Evolutionary conservation across 2,797 vertebrate genomes (phyloP), one percentile per base, ranked within the genome.

Genomic region (Vireo griseus): DNA sequence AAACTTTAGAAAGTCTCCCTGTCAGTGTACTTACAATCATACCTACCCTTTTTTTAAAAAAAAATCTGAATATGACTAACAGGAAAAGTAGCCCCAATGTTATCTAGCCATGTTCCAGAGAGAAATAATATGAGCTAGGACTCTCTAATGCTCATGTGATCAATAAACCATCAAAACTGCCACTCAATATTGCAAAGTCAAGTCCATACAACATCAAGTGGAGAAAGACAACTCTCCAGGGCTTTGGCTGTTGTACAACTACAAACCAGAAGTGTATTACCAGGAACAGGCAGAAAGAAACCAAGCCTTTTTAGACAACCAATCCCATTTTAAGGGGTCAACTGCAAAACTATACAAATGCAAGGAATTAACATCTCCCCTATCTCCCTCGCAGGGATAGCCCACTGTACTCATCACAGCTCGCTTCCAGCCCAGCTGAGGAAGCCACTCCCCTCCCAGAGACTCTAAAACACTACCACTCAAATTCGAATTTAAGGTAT

Each of bases 351-450:
- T 75, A 44, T 37, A 68, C 16, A 58, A 68, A 75, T 1, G 1
- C 11, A 31, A 86, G 44, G 9, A 61, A 29, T 19, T 61, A 90
- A 86, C 0, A 6, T 17, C 17, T 48, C 26, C 2, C 3, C 16
- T 19, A 28, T 13, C 45, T 78, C n/a, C 24, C 42, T 47, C 0
- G 0, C 40, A 2, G 3, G 31, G 14, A 44, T 20, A 57, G 79
- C 21, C 19, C 59, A 81, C 17, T 3, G 5, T 31, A 10, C 5
- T 39, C 37, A 69, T 11, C 39, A 40, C 14, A 51, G 58, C 6
- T 42, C 24, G 6, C 21, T 67, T 72, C 39, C 58, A 77, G 68
- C 17, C 44, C 3, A 8, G 9, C 26, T 90, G 44, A 92, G 45
- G 48, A 95, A 86, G 57, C 16, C 21, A 48, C 39, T 54, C 42